Conservation (phyloP, 2,113 vertebrate genomes). For the Sturnira hondurensis region DNA sequence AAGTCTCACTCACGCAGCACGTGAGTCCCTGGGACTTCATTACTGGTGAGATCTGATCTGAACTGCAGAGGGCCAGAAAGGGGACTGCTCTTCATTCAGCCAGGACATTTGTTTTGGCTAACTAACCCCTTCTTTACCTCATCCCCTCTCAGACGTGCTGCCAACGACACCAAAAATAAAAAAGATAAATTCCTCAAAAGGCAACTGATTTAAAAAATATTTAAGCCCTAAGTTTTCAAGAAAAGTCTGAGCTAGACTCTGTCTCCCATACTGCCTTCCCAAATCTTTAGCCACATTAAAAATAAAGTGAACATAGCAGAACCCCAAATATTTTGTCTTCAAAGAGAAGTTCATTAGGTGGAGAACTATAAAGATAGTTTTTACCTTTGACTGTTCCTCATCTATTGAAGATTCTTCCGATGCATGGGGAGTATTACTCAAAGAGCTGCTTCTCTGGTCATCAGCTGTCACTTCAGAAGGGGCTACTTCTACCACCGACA, state of each 20-base stretch:
- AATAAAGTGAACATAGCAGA: neutral
- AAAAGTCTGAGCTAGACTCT: neutral
- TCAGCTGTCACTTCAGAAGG: constrained; percentile 67
- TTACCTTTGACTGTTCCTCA: constrained; percentile 86
- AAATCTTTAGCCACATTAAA: constrained; percentile 7
- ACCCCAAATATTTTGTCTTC: neutral
- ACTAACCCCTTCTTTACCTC: neutral
- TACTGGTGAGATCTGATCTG: neutral
- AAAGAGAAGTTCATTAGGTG: neutral
- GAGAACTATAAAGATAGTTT: neutral
- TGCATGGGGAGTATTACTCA: constrained; percentile 74
- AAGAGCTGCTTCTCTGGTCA: constrained; percentile 71
- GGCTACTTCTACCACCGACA: constrained; percentile 69
- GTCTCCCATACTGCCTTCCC: neutral
- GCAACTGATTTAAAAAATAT: neutral
- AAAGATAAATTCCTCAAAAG: constrained; percentile 24
- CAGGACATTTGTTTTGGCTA: neutral
- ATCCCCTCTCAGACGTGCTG: constrained; percentile 18
- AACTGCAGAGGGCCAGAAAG: constrained; percentile 27
- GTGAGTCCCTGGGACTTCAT: neutral
- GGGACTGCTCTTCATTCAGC: neutral
- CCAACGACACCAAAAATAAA: neutral
- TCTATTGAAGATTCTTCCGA: constrained; percentile 83
- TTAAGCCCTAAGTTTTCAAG: constrained; percentile 29
- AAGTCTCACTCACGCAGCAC: neutral